Conservation (phyloP, 2,113 vertebrate species). For the Ia io region DNA sequence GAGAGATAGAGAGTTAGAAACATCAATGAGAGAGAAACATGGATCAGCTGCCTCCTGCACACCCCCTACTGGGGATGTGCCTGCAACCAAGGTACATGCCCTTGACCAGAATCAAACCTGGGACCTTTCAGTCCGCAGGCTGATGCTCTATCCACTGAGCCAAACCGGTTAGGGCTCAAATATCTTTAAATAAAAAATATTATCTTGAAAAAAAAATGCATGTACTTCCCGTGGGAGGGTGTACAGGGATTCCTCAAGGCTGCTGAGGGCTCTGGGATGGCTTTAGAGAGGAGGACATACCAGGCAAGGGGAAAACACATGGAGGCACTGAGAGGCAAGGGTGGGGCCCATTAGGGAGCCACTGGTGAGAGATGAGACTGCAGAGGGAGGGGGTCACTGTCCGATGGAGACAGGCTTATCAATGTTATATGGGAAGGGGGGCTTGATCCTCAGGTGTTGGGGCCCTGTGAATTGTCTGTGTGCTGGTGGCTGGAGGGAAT, state of each 20-base stretch:
- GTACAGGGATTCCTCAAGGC: neutral
- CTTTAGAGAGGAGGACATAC: neutral
- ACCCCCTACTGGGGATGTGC: too few species aligned
- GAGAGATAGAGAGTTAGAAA: too few species aligned
- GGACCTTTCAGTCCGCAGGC: too few species aligned
- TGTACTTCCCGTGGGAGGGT: neutral
- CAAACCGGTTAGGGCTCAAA: too few species aligned
- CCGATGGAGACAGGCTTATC: neutral
- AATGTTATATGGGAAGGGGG: neutral
- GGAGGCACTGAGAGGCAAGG: neutral
- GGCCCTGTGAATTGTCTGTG: neutral
- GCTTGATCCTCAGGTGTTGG: neutral
- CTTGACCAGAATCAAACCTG: too few species aligned
- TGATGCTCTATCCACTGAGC: too few species aligned
- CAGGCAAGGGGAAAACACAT: neutral
- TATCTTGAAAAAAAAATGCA: neutral
- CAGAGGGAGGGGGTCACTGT: neutral
- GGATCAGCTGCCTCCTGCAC: too few species aligned
- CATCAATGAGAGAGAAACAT: too few species aligned
- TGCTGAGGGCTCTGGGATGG: neutral
- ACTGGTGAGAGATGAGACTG: neutral
- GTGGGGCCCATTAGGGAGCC: neutral
- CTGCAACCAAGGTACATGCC: too few species aligned
- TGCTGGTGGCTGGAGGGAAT: neutral
- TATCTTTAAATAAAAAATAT: too few species aligned